Evolutionary conservation across 2,113 vertebrate species (phyloP).

Genomic region (Prunella himalayana): DNA sequence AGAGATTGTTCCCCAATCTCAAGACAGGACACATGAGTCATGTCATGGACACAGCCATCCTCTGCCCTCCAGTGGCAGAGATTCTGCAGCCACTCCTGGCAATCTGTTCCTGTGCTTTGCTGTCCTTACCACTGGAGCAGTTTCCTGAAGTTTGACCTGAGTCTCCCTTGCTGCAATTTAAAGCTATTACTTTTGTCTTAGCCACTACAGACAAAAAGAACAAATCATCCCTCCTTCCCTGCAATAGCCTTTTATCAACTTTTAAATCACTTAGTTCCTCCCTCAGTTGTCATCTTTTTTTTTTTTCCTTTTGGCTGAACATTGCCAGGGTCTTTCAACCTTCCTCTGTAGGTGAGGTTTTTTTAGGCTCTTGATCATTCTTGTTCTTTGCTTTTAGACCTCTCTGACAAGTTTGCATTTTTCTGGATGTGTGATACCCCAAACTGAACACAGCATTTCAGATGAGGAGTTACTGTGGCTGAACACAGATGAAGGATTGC

Average conservation of each 20-base stretch:
- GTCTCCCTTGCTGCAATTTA: slow-evolving; percentile 37
- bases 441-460: background rate
- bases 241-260: slow-evolving; percentile 54
- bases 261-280: slow-evolving; percentile 50
- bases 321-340: background rate
- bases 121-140: background rate
- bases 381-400: slow-evolving; percentile 1
- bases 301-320: background rate
- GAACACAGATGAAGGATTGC: background rate
- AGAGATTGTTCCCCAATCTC: rapidly evolving
- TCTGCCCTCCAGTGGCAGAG: background rate
- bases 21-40: background rate
- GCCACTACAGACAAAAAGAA: slow-evolving; percentile 42
- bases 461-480: background rate
- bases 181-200: slow-evolving; percentile 51
- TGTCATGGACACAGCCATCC: background rate
- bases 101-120: background rate
- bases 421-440: background rate
- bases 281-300: background rate
- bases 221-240: slow-evolving; percentile 49
- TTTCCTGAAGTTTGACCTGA: slow-evolving; percentile 27
- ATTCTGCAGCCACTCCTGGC: background rate
- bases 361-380: slow-evolving; percentile 9
- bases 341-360: background rate
- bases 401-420: background rate